Base-by-base conservation (phyloP, 2,888 invertebrate species). In the Melieria picta region DNA sequence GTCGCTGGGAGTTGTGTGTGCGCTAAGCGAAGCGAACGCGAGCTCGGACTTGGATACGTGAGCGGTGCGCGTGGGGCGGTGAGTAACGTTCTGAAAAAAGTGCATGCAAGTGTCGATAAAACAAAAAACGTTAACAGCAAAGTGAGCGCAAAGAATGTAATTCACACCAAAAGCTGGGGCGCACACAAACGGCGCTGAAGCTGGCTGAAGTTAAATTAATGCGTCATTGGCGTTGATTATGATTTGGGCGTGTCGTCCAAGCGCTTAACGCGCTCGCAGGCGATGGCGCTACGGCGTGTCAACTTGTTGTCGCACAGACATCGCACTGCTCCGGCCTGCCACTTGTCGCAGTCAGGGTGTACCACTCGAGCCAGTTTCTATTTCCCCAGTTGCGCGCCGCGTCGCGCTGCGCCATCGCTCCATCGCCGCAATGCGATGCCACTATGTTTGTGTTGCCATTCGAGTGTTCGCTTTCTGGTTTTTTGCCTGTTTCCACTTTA, bases 161-260 rank as follows among this genome's bases (percentile, higher is more conserved):
- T 52, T 52, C 13, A 52, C 52, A 52, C 52, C 13, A 7, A 9
- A n/a, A 52, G 11, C 30, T 30, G 30, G 3, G 3, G 30, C 30
- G 30, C 30, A 30, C 30, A 30, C 30, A 30, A 30, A 30, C 30
- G 30, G 30, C 30, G 30, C 30, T 30, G 30, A 30, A 30, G 30
- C 30, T 30, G 30, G 30, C 30, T 3, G 30, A 30, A 30, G 9
- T n/a, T 52, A 52, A 52, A 52, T 52, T 52, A 52, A 52, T 13
- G 52, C 52, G 52, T 52, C 52, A 52, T 52, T 52, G 52, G n/a
- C 11, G 11, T 9, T 52, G 7, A 52, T 50, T 64, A 64, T 30
- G 30, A 30, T 64, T 64, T 64, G 64, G 64, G 64, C 64, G 64
- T 64, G 64, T 64, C 64, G 64, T 63, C 48, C 30, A 30, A 30